Percentiles rank a stretch among this genome's conserved stretches.
These are phyloP conservation scores for Lamellibrachia satsuma DNA, from an alignment of 2,888 invertebrate genomes.

Conservation along the genomic window DNA sequence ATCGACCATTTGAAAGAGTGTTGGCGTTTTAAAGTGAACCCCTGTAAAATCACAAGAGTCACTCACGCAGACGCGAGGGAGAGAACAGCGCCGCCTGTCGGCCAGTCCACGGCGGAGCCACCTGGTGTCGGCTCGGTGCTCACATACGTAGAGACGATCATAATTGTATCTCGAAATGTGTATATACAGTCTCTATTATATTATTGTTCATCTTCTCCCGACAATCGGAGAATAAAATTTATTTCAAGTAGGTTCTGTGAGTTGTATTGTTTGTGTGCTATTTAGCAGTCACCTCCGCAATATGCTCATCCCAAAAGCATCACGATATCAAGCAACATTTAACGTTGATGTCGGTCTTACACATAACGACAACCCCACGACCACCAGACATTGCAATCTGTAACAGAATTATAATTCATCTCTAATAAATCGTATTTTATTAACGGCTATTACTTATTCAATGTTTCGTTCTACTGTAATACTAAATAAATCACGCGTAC, in stretches of 20 bases:
- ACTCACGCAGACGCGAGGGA: conserved; percentile 11
- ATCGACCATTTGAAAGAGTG: neutral
- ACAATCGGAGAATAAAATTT: neutral
- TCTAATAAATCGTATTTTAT: too few relatives aligned
- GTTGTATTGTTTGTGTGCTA: neutral
- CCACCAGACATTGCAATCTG: too few relatives aligned
- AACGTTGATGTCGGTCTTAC: too few relatives aligned
- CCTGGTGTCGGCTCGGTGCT: conserved; percentile 17
- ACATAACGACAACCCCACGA: too few relatives aligned
- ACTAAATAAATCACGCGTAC: too few relatives aligned
- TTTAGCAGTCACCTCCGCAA: neutral
- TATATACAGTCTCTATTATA: conserved; percentile 17
- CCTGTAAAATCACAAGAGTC: neutral
- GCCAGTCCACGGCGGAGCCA: conserved; percentile 6
- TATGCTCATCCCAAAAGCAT: neutral
- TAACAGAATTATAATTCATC: too few relatives aligned
- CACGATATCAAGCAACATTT: neutral
- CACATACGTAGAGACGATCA: neutral
- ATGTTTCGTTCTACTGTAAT: too few relatives aligned
- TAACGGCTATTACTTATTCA: too few relatives aligned
- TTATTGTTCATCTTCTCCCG: conserved; percentile 6
- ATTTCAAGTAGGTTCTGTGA: conserved; percentile 1
- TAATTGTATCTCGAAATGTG: conserved; percentile 6
- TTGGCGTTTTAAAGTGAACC: neutral
- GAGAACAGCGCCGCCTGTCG: conserved; percentile 6